Evolutionary conservation across 2,113 vertebrate species (phyloP).

Genomic region (Chiloscyllium plagiosum): DNA sequence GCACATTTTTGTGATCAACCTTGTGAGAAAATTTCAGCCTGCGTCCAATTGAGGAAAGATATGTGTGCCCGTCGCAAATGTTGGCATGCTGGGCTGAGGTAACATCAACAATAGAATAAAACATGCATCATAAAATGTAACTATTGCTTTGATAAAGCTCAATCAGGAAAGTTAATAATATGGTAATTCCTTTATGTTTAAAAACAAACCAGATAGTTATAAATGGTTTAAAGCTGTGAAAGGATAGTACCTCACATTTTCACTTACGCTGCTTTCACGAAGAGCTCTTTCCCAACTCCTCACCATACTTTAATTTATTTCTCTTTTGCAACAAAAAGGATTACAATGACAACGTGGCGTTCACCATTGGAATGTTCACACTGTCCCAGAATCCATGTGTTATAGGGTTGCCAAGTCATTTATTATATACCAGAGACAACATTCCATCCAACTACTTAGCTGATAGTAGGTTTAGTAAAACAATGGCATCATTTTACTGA

Average conservation of each 20-base stretch:
- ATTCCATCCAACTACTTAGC: constrained; percentile 38
- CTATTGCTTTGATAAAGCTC: neutral
- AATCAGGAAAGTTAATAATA: neutral
- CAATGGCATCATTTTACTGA: constrained; percentile 39
- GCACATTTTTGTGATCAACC: neutral
- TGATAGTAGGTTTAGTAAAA: constrained; percentile 41
- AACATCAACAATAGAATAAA: neutral
- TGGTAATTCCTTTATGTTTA: neutral
- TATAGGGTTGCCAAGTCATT: constrained; percentile 42
- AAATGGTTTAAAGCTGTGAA: neutral
- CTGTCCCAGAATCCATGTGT: constrained; percentile 33
- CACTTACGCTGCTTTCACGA: neutral
- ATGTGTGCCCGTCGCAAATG: too few relatives aligned
- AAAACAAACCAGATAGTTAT: neutral
- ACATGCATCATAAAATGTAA: neutral
- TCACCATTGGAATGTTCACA: constrained; percentile 43
- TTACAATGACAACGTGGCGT: constrained; percentile 44
- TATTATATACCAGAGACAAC: constrained; percentile 40
- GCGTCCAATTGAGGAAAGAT: neutral
- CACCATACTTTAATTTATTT: constrained; percentile 32
- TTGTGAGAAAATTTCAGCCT: neutral
- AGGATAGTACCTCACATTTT: neutral
- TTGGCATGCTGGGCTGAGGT: neutral
- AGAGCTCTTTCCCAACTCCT: constrained; percentile 7
- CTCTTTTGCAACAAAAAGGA: constrained; percentile 34